Evolutionary conservation across 1,140 invertebrate species (phyloP).

Genomic region (Babylonia areolata): DNA sequence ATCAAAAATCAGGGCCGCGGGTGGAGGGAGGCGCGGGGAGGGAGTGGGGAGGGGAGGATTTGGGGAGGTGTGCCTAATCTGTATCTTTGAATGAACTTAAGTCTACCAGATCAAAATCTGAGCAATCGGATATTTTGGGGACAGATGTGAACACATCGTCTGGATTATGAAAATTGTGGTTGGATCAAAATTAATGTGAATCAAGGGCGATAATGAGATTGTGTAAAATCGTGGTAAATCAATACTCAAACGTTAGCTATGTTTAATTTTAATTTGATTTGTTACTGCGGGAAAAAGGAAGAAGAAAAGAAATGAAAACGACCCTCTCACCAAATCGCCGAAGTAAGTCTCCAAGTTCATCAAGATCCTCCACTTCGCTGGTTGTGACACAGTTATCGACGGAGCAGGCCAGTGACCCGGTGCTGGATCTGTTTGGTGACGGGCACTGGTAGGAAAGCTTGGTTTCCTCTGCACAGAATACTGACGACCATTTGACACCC

Average conservation of each 20-base stretch:
- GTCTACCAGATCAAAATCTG: too few species aligned
- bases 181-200: too few species aligned
- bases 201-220: too few species aligned
- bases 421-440: neutral
- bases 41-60: too few species aligned
- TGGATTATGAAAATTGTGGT: too few species aligned
- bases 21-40: neutral
- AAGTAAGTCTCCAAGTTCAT: constrained; percentile 15
- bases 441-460: neutral
- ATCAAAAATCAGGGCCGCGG: neutral
- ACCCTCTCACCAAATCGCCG: neutral
- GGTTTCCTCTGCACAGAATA: neutral
- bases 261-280: too few species aligned
- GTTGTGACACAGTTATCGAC: neutral
- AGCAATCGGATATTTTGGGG: too few species aligned
- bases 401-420: neutral
- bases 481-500: neutral
- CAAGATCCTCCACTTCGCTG: neutral
- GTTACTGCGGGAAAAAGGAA: too few species aligned
- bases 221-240: too few species aligned
- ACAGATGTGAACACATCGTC: too few species aligned
- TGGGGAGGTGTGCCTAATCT: neutral
- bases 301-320: too few species aligned
- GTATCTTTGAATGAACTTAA: neutral
- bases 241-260: too few species aligned